These are phyloP conservation scores for Chrysopilus asiliformis DNA, from an alignment of 2,888 invertebrate species.

Conservation along the genomic window DNA sequence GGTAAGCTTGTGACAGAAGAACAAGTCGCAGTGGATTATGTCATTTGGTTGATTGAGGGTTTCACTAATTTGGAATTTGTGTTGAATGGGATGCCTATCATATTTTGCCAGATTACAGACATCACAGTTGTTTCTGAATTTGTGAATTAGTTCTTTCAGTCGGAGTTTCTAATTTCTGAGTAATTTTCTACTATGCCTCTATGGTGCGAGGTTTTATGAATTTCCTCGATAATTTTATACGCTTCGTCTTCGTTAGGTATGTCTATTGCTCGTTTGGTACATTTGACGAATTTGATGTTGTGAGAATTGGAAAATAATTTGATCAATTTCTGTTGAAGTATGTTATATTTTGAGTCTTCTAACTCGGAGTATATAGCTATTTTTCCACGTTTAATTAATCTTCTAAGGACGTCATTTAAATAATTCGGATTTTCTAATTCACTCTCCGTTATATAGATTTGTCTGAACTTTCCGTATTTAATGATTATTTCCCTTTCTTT, in stretches of 20 bases:
- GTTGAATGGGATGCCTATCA: background rate
- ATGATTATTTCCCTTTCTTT: background rate
- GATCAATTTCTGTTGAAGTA: constrained; percentile 1
- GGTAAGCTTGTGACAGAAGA: too few relatives aligned
- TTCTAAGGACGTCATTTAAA: constrained; percentile 1
- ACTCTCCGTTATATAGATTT: background rate
- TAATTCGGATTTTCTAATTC: background rate
- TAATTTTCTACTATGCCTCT: constrained; percentile 1
- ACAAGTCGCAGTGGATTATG: background rate
- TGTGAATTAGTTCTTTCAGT: background rate
- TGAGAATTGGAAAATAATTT: too few relatives aligned
- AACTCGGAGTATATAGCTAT: constrained; percentile 1
- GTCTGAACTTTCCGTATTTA: background rate
- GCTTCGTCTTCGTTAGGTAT: too few relatives aligned
- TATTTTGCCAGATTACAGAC: background rate
- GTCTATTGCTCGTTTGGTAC: too few relatives aligned
- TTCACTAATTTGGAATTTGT: background rate
- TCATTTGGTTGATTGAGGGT: background rate
- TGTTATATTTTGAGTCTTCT: background rate
- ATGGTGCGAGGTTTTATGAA: background rate
- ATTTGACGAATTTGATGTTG: too few relatives aligned
- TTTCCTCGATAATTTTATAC: too few relatives aligned
- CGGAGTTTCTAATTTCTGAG: background rate
- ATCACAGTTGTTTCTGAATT: background rate
- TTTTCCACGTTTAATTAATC: background rate